Evolutionary conservation across 2,888 invertebrate species (phyloP), one percentile per base, ranked within the genome.

Genomic region (Patella ulyssiponensis): DNA sequence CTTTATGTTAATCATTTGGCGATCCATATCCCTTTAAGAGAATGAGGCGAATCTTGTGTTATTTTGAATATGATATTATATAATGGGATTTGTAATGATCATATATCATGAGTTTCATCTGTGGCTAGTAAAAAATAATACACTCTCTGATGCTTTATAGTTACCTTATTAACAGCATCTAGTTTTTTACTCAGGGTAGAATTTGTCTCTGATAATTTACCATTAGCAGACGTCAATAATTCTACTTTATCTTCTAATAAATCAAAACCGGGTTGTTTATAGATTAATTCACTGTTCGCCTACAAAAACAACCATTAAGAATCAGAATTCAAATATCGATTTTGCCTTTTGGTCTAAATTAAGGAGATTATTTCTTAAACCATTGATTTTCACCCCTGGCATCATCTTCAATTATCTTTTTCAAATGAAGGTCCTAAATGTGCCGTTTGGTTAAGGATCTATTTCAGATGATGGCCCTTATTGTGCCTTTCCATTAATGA

Each of bases 221-320:
- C 85, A 80, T 88, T 88, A 33, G 87, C 86, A 14, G 84, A 83
- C 33, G 85, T 69, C 56, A 88, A 77, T 70, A 87, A 86, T 27
- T 87, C 86, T 56, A 87, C 85, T 82, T 86, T 86, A 15, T 81
- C 77, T 78, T 87, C 87, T 52, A 87, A 76, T 27, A 87, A 86
- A 53, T 86, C 87, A 15, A 87, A 72, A 56, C 83, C 85, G 5
- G 85, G 86, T 74, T 85, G 85, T 80, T 88, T 87, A 82, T 87
- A 87, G 53, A 87, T 85, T 75, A 86, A 71, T 70, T 88, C 87
- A 79, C 84, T 85, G 76, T 85, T 86, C 4, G 86, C 86, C 87
- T 88, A 79, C 14, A 75, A 69, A 73, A 56, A 17, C 44, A 44
- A 44, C 9, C 44, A 44, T 44, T 44, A 44, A 1, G 9, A 7